Evolutionary conservation across 2,797 vertebrate genomes (phyloP).

Genomic region (Labeo calbasu): DNA sequence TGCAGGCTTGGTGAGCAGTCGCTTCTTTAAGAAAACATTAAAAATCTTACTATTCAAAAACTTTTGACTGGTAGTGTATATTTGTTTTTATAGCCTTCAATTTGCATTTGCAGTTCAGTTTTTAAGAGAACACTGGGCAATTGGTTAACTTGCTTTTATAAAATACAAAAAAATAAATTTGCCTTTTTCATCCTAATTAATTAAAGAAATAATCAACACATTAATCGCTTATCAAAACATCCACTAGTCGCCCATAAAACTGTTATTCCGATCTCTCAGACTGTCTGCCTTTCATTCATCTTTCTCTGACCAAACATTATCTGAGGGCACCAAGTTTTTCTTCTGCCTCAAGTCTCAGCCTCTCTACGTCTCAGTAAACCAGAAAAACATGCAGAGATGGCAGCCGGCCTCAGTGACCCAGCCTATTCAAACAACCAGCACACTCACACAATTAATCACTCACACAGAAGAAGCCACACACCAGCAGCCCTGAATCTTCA

Average conservation of each 20-base stretch:
- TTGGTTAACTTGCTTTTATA: not conserved
- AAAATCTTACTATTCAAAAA: too few species aligned
- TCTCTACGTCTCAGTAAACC: slow-evolving; percentile 49
- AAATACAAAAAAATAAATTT: not conserved
- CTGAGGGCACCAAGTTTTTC: slow-evolving; percentile 49
- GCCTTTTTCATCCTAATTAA: not conserved
- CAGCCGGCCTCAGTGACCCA: slow-evolving; percentile 52
- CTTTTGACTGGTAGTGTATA: not conserved
- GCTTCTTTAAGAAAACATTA: too few species aligned
- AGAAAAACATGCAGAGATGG: slow-evolving; percentile 58
- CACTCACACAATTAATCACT: slow-evolving; percentile 58
- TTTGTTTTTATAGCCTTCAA: not conserved
- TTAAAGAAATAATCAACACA: not conserved
- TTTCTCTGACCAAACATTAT: slow-evolving; percentile 38
- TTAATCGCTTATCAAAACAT: not conserved
- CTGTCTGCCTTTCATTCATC: not conserved
- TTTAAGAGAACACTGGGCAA: not conserved
- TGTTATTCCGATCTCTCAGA: slow-evolving; percentile 19
- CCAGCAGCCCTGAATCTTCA: slow-evolving; percentile 51
- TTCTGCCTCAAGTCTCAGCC: slow-evolving; percentile 39
- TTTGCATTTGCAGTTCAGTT: not conserved
- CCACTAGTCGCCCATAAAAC: too few species aligned
- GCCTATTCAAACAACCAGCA: slow-evolving; percentile 63
- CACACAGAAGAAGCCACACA: slow-evolving; percentile 43
- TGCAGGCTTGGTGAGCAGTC: too few species aligned